A percentile compares a stretch with the other conserved stretches of the same genome.
These are phyloP conservation scores for Hemicrepidius hirtus DNA, from an alignment of 2,888 invertebrate genomes.

Conservation along the genomic window DNA sequence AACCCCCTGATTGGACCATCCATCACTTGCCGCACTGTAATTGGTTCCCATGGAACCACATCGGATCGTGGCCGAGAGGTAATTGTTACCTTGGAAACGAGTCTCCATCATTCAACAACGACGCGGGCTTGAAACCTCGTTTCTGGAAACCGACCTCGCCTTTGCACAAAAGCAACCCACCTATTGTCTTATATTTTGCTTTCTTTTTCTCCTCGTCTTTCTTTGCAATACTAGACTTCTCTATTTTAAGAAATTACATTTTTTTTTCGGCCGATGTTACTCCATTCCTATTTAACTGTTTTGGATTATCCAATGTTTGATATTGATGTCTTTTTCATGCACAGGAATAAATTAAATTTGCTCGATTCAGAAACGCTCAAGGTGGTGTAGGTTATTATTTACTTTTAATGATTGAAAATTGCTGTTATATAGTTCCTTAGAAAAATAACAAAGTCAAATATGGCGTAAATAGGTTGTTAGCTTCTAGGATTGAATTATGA, in stretches of 20 bases:
- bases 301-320: too few relatives aligned
- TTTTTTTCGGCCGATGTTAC: neutral
- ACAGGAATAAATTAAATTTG: neutral
- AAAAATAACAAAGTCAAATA: neutral
- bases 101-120: conserved; percentile 53
- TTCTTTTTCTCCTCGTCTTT: conserved; percentile 22
- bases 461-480: conserved; percentile 12
- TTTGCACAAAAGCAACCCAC: conserved; percentile 44
- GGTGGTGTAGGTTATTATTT: conserved; percentile 1
- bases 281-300: too few relatives aligned
- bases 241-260: too few relatives aligned
- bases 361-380: neutral
- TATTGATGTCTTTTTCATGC: too few relatives aligned
- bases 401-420: conserved; percentile 6
- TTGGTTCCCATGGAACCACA: conserved; percentile 74
- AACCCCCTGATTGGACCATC: conserved; percentile 77
- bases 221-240: neutral
- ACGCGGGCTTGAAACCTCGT: conserved; percentile 48
- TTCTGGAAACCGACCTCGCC: conserved; percentile 49
- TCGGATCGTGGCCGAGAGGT: conserved; percentile 68
- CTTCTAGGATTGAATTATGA: conserved; percentile 6
- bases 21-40: conserved; percentile 74
- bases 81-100: conserved; percentile 70
- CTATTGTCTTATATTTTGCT: conserved; percentile 39
- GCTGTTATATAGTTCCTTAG: neutral